phyloP scores from a whole-genome alignment of 2,797 vertebrate species.

The Manis javanica region DNA sequence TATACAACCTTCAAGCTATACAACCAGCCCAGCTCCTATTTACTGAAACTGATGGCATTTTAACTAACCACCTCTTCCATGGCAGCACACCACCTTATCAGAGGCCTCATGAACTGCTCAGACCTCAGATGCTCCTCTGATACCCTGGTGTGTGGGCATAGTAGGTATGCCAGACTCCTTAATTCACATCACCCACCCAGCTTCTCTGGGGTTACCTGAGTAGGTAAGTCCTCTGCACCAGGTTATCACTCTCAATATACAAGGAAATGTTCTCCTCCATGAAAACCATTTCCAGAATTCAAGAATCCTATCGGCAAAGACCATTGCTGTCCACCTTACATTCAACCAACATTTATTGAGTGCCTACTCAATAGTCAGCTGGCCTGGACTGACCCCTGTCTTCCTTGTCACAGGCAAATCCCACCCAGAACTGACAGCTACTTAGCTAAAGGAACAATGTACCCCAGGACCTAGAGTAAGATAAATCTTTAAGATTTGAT shows the following conservation, averaged over 20 bases:
- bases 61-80: not conserved
- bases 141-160: not conserved
- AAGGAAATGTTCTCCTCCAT: not conserved
- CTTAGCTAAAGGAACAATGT: not conserved
- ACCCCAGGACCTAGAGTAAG: not conserved
- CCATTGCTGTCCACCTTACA: not conserved
- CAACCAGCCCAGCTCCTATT: not conserved
- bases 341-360: not conserved
- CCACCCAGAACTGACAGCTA: not conserved
- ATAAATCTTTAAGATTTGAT: not conserved
- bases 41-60: not conserved
- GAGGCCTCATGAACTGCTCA: not conserved
- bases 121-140: not conserved
- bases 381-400: not conserved
- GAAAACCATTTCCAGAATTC: constrained; percentile 17
- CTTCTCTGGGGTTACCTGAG: not conserved
- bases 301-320: not conserved
- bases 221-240: not conserved
- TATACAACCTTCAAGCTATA: not conserved
- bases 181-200: not conserved
- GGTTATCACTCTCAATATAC: not conserved
- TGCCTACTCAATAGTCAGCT: not conserved
- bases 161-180: not conserved
- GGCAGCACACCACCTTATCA: not conserved
- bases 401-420: not conserved